Conservation (phyloP, 92 coral and sea anemone species). For the Zoanthus gigantus region DNA sequence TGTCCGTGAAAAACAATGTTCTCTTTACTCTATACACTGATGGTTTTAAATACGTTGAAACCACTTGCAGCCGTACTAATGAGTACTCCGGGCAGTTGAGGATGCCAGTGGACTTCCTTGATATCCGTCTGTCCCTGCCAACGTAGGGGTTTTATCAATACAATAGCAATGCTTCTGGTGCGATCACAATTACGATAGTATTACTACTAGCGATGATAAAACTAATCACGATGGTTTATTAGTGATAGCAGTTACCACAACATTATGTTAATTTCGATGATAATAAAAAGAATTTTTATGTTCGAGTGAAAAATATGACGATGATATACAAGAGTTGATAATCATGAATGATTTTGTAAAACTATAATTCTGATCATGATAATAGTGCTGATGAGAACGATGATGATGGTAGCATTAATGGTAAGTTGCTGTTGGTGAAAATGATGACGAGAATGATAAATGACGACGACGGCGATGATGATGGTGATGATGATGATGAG, state of each 20-base stretch:
- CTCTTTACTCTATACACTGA: conserved; percentile 72
- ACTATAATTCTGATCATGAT: too few relatives aligned
- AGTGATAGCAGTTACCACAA: background rate
- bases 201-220: background rate
- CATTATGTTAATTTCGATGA: background rate
- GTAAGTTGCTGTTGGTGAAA: too few relatives aligned
- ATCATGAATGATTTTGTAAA: too few relatives aligned
- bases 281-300: too few relatives aligned
- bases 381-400: too few relatives aligned
- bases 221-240: background rate
- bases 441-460: too few relatives aligned
- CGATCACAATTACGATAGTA: background rate
- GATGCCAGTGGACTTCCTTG: conserved; percentile 98
- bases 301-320: background rate
- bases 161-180: background rate
- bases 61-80: conserved; percentile 96
- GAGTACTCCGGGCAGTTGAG: conserved; percentile 89
- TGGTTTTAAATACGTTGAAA: conserved; percentile 94
- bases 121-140: conserved; percentile 92
- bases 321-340: background rate
- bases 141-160: too few relatives aligned
- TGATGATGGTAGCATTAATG: too few relatives aligned
- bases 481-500: too few relatives aligned
- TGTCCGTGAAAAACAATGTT: background rate
- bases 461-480: too few relatives aligned